Conservation (phyloP, 2,797 vertebrate species). For the Melanotaenia parkinsoni region DNA sequence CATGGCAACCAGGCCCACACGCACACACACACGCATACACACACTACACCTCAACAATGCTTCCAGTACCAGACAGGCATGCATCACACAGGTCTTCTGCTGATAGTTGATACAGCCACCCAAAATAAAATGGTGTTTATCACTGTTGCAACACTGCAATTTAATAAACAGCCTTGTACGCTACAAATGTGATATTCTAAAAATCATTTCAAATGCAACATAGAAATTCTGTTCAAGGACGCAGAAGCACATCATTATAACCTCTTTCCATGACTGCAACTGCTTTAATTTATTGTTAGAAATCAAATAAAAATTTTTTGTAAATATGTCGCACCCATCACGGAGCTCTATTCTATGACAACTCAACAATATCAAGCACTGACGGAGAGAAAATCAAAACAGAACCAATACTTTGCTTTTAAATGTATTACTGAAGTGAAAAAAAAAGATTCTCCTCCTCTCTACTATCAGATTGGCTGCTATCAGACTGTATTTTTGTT, state of each 20-base stretch:
- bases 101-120: constrained; percentile 29
- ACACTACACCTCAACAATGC: constrained; percentile 20
- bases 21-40: constrained; percentile 12
- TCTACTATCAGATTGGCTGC: constrained; percentile 23
- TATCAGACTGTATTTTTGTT: constrained; percentile 4
- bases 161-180: constrained; percentile 41
- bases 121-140: constrained; percentile 44
- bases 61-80: constrained; percentile 42
- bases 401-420: constrained; percentile 33
- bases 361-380: constrained; percentile 21
- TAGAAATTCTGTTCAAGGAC: constrained; percentile 56
- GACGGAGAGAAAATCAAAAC: constrained; percentile 29
- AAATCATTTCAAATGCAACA: constrained; percentile 51
- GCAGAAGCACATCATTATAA: constrained; percentile 29
- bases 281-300: constrained; percentile 47
- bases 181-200: constrained; percentile 40
- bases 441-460: not conserved
- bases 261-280: constrained; percentile 21
- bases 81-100: constrained; percentile 47
- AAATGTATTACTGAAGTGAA: constrained; percentile 17
- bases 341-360: constrained; percentile 36
- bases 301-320: constrained; percentile 42
- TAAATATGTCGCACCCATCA: constrained; percentile 43
- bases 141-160: constrained; percentile 29
- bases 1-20: constrained; percentile 17